phyloP scores from a whole-genome alignment of 2,888 invertebrate genomes.

The Melikaiella ostensackeni region DNA sequence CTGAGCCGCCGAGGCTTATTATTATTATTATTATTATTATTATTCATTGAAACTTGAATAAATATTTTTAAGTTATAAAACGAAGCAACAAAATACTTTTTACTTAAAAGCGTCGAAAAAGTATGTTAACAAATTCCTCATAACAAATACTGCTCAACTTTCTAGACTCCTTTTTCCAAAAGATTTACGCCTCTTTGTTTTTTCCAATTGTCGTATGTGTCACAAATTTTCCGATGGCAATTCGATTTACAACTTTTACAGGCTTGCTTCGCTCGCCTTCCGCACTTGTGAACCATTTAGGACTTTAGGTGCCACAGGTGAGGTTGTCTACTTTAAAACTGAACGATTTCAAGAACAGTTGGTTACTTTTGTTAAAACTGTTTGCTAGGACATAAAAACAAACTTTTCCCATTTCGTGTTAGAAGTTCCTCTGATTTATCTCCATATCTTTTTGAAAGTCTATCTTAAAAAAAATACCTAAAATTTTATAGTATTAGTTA shows the following conservation, averaged over 20 bases:
- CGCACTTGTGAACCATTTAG: slow-evolving; percentile 16
- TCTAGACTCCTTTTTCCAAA: neutral
- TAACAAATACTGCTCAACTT: neutral
- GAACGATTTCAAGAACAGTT: slow-evolving; percentile 25
- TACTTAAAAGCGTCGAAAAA: too few relatives aligned
- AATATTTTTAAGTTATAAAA: too few relatives aligned
- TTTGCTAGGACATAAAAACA: slow-evolving; percentile 10
- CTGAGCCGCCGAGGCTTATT: too few relatives aligned
- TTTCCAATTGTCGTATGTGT: neutral
- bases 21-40: too few relatives aligned
- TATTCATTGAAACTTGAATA: too few relatives aligned
- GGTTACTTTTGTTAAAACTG: slow-evolving; percentile 20
- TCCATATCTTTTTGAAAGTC: neutral
- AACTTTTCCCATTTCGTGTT: slow-evolving; percentile 28
- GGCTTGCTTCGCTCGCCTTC: neutral
- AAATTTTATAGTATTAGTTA: neutral
- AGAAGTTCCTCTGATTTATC: slow-evolving; percentile 9
- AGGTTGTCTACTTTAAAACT: slow-evolving; percentile 17
- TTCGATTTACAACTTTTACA: slow-evolving; percentile 3
- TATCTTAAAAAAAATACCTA: neutral
- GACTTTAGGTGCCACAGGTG: slow-evolving; percentile 25
- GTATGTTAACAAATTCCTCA: neutral
- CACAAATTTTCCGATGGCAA: neutral
- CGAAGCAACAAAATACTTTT: too few relatives aligned
- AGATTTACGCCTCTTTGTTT: neutral